Evolutionary conservation across 1,140 invertebrate genomes (phyloP), one percentile per base, ranked within the genome.

Genomic region (Caenorhabditis remanei): DNA sequence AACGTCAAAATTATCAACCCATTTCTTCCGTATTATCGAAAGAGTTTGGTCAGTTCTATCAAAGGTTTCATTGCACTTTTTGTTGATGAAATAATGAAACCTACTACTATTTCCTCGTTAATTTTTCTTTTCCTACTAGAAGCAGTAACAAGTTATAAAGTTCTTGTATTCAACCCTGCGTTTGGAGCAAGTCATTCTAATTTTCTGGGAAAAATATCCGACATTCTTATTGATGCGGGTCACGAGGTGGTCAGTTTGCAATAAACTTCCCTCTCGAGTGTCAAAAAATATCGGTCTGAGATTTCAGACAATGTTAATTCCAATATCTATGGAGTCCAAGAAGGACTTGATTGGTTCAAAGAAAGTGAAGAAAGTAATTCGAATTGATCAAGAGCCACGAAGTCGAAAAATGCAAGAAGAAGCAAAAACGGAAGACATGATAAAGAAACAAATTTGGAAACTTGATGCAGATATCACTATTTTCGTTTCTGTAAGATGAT

Each of bases 161-260:
- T 87, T 32, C 56, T 87, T 19, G 82, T 87, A 4, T 87, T 65
- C 61, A 87, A 83, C 56, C 86, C 86, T 19, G 48, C 82, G 1
- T 87, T 83, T 21, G 86, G 65, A 19, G 56, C 58, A 16, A 83
- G 75, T 61, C 86, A 87, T 46, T 63, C 82, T 4, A 87, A 63
- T 67, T 87, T 84, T 61, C 21, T 87, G 13, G 86, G 79, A 14
- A 84, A 67, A 63, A 87, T 87, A n/a, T 82, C 86, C 5, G 86
- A 87, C 50, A 83, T 82, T 84, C 40, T 87, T 3, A 71, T 82
- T 14, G 86, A 87, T 40, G 75, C 86, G 6, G 86, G 86, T 21
- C 86, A 87, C 41, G 82, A 87, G 41, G 86, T 87, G 43, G 71
- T 79, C 9, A 50, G 43, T 50, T 79, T 79, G 21, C 16, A 43